Base-by-base conservation (phyloP, 2,797 vertebrate species). In the Pteronotus mesoamericanus region DNA sequence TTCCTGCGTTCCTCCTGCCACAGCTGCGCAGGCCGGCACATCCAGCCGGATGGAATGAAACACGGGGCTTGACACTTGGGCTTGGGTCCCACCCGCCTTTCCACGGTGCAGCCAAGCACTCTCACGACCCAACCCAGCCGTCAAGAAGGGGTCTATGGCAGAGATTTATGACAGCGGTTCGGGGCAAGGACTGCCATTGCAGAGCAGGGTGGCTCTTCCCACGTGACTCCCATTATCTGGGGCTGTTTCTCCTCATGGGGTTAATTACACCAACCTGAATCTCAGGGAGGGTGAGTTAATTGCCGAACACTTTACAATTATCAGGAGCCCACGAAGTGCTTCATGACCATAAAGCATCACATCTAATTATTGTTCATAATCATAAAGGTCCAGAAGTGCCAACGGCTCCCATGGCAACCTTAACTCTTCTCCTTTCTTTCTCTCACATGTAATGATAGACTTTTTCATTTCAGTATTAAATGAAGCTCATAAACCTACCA, bases 321-420 rank as follows among this genome's bases (percentile, higher is more conserved):
- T 92, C 94, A 94, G 91, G 79, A 95, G 84, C 77, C 74, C 87
- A 78, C 0, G 4, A 96, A 89, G 59, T 85, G 14, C 77, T 93
- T 95, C 21, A 44, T 51, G 14, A 48, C 80, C 42, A 16, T 89
- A 95, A 96, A 96, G 92, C 80, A 96, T 93, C 69, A 66, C 93
- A 53, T 87, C 75, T 95, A 96, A 97, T 97, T 96, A 94, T 93
- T 97, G 95, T 94, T 97, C 96, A 93, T 94, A 93, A 97, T 87
- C 89, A 93, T 94, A 95, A 95, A 96, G 94, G 66, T 75, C 93
- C 83, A 53, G 83, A 86, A 53, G 88, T 83, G 77, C 71, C 46
- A 55, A 85, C 32, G 77, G 72, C 96, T 96, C 95, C 97, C 96
- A 84, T 96, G 91, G 94, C 94, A 97, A 97, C 96, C 84, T 94